Conservation (phyloP, 2,113 vertebrate species). For the Thamnophis sirtalis region DNA sequence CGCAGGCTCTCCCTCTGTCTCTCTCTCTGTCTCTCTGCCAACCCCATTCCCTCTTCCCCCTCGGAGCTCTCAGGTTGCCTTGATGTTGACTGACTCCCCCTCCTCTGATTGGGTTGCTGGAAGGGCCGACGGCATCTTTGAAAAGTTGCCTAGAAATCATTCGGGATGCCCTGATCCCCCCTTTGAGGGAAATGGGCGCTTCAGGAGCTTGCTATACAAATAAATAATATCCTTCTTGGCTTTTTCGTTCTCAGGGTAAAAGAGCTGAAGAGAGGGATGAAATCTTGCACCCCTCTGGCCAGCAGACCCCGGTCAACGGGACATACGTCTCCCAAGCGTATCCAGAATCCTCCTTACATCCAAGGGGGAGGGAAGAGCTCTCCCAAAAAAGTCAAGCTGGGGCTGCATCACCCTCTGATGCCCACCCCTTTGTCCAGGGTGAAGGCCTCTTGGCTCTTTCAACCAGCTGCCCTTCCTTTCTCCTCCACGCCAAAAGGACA, state of each 20-base stretch:
- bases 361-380: conserved; percentile 73
- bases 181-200: background rate
- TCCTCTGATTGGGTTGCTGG: no score
- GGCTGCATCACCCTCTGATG: conserved; percentile 46
- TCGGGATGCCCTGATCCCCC: background rate
- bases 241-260: conserved; percentile 78
- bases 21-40: no score
- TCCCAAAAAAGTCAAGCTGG: conserved; percentile 77
- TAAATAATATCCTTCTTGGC: conserved; percentile 18
- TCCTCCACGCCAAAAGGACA: conserved; percentile 68
- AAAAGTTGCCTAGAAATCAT: background rate
- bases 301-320: conserved; percentile 47
- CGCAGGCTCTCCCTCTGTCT: no score
- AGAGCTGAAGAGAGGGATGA: conserved; percentile 79
- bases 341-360: conserved; percentile 54
- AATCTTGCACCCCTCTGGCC: conserved; percentile 43
- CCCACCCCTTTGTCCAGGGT: conserved; percentile 17
- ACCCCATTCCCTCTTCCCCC: no score
- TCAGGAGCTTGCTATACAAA: background rate
- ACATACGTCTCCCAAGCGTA: conserved; percentile 67
- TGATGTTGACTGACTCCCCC: no score
- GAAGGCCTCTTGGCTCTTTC: conserved; percentile 48
- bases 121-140: no score
- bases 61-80: no score
- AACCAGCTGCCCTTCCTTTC: conserved; percentile 49